These are phyloP conservation scores for Ictalurus furcatus DNA, from an alignment of 2,113 vertebrate genomes.

Conservation along the genomic window DNA sequence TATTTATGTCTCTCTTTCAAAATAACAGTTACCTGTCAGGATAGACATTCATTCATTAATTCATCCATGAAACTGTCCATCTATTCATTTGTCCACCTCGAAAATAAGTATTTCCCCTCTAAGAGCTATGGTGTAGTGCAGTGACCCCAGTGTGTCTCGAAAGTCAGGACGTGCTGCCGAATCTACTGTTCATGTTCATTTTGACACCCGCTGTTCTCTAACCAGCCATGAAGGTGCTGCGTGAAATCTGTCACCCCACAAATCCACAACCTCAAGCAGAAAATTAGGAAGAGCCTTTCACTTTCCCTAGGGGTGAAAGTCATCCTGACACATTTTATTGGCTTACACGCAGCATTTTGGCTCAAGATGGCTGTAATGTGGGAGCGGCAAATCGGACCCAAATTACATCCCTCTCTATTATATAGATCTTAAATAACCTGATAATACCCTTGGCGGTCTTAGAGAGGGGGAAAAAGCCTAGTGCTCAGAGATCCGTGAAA, in stretches of 20 bases:
- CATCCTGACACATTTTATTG: constrained; percentile 47
- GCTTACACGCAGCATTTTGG: constrained; percentile 43
- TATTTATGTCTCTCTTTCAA: not conserved
- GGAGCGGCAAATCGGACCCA: constrained; percentile 28
- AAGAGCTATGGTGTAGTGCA: constrained; percentile 26
- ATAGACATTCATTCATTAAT: not conserved
- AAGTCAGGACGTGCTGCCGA: constrained; percentile 34
- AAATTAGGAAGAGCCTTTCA: constrained; percentile 49
- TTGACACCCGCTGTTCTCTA: constrained; percentile 50
- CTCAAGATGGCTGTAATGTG: constrained; percentile 18
- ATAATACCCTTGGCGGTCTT: constrained; percentile 19
- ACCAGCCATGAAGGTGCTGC: constrained; percentile 55
- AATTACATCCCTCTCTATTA: constrained; percentile 39
- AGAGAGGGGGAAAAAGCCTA: not conserved
- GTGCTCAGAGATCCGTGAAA: constrained; percentile 35
- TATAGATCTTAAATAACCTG: constrained; percentile 33
- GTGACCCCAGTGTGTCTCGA: constrained; percentile 18
- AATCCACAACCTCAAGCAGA: constrained; percentile 48
- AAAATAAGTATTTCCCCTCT: not conserved
- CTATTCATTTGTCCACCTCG: constrained; percentile 8
- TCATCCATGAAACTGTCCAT: not conserved
- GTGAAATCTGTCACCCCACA: constrained; percentile 44
- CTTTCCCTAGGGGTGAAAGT: constrained; percentile 40
- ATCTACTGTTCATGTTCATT: constrained; percentile 51
- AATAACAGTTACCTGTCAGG: not conserved